These are phyloP conservation scores for Macroglossus sobrinus DNA, from an alignment of 2,113 vertebrate species.

Conservation along the genomic window DNA sequence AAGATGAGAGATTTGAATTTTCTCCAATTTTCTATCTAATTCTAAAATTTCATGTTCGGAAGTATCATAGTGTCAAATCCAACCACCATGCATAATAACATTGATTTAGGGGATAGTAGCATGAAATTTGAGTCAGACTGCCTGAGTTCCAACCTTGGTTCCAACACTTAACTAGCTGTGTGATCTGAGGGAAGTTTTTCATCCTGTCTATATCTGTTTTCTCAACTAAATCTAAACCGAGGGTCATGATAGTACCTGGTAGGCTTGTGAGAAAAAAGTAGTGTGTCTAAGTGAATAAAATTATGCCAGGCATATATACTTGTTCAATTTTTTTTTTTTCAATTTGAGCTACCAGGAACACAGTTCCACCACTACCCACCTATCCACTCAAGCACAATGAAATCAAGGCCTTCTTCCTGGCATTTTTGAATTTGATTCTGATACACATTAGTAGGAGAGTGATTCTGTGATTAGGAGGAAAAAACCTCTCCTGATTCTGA, in stretches of 20 bases:
- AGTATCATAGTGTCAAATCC: neutral
- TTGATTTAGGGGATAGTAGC: neutral
- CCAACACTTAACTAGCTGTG: neutral
- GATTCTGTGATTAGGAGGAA: neutral
- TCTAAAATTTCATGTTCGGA: conserved; percentile 21
- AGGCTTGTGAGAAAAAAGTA: conserved; percentile 35
- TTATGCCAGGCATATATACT: neutral
- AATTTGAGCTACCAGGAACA: neutral
- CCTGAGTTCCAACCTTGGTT: neutral
- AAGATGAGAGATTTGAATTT: neutral
- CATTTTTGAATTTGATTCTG: neutral
- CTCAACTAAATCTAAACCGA: neutral
- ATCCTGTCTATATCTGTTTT: neutral
- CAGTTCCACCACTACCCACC: neutral
- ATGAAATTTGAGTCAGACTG: neutral
- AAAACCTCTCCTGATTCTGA: neutral
- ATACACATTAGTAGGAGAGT: neutral
- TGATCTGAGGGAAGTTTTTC: neutral
- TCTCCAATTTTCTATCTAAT: neutral
- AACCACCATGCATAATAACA: neutral
- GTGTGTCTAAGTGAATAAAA: neutral
- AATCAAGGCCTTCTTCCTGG: neutral
- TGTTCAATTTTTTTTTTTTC: neutral
- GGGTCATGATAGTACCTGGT: neutral
- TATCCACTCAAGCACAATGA: neutral